Base-by-base conservation (phyloP, 1,140 invertebrate genomes). In the Thaumetopoea pityocampa region DNA sequence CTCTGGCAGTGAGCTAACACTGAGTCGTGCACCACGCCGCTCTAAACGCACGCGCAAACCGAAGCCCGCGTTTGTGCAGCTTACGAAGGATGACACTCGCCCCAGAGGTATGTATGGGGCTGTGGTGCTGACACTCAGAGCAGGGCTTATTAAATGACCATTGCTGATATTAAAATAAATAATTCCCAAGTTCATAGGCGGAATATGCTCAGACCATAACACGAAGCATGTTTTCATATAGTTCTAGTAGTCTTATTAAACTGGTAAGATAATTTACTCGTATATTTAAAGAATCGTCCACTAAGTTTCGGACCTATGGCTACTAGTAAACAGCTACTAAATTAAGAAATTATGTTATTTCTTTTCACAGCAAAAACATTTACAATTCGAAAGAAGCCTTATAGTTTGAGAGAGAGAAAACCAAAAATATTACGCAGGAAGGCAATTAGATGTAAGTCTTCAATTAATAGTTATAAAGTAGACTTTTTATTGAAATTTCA, bases 391-490 rank as follows among this genome's bases (percentile, higher is more conserved):
- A 83, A 83, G 54, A 86, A 86, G 36, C 81, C 84, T 29, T 85
- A 86, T 52, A 72, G 78, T 42, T 64, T 86, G 38, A 70, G 85
- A 46, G 85, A 86, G 50, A 69, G 85, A 36, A 86, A 86, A 62
- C 82, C 83, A 51, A 85, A 82, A 67, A 79, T 83, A 46, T 56
- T 79, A 40, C 72, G 80, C 35, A 70, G 76, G 24, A 81, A 81
- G 51, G 78, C 74, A 11, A 83, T 83, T 8, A 58, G 79, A 72
- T 78, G 76, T 82, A 48, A 82, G 78, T 67, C 37, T 50, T 24
- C 20, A 48, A 42, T 8, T 24, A 19, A 22, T 27, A n/a, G 0
- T 4, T n/a, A 45, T 22, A 28, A 20, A 28, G 17, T 34, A 14
- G 2, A 18, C 11, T 29, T 30, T 40, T 29, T 3, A 5, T 15